Evolutionary conservation across 30 jellyfish, hydroid and myxozoan species (phyloP), one percentile per base, ranked within the genome.

Genomic region (Catostylus mosaicus): DNA sequence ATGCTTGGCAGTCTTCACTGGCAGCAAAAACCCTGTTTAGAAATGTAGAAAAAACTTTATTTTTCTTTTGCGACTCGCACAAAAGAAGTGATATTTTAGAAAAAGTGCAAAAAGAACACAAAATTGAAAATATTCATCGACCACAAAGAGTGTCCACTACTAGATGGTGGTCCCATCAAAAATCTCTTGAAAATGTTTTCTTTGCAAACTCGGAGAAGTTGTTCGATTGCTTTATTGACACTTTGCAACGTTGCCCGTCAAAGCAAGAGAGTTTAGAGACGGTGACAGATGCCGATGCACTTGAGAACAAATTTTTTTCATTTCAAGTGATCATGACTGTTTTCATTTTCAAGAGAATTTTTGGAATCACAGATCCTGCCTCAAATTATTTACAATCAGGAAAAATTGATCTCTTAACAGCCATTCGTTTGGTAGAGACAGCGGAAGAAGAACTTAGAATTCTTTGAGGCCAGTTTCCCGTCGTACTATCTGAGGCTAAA

Each of bases 151-250:
- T 75, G 4, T 75, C 87, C 1, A 54, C 87, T 1, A 75, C 79
- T 1, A 54, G 87, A 75, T 75, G 75, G 80, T 75, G 80, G 87
- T 54, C 87, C 1, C 80, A 75, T 30, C 34, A 75, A 33, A 75
- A 75, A 45, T 51, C 77, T 20, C 47, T 75, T 0, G 57, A 54
- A 10, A 75, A 48, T 34, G 76, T 75, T 31, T 75, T 75, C 34
- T 75, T 75, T 75, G 87, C 87, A 4, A 47, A 35, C 10, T 48
- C 47, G 1, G 75, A 54, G 18, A 30, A 1, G 14, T 23, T 75
- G 8, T 75, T 0, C n/a, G 87, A 75, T 22, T 3, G 87, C 47
- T 30, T 75, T 30, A 1, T 75, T 1, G 80, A 75, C 6, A 12
- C 80, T 1, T 29, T 75, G 1, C 62, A 75, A 30, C 37, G 34